These are phyloP conservation scores for Tauraco erythrolophus DNA, from an alignment of 2,113 vertebrate species.

Conservation along the genomic window DNA sequence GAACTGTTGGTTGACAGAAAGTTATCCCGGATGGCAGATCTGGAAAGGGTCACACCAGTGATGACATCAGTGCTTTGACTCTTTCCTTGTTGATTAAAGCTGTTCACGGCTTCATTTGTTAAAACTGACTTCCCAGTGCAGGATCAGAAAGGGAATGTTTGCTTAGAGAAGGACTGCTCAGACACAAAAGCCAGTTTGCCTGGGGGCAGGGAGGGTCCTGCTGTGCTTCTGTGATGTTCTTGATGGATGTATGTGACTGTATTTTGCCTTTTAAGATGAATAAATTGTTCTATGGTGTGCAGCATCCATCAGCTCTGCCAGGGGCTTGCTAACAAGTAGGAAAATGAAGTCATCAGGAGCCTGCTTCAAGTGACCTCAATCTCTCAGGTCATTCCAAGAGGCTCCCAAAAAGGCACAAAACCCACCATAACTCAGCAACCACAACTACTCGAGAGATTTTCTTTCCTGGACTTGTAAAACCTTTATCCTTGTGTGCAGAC, in stretches of 20 bases:
- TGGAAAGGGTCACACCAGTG: neutral
- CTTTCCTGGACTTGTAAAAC: neutral
- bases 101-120: neutral
- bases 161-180: neutral
- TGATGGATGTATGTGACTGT: neutral
- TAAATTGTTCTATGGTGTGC: neutral
- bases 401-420: neutral
- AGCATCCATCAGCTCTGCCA: neutral
- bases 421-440: neutral
- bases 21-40: neutral
- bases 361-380: neutral
- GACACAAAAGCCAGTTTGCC: no score
- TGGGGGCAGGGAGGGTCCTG: neutral
- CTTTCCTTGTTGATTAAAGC: neutral
- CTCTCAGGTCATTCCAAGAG: neutral
- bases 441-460: neutral
- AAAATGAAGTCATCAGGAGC: neutral
- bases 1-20: neutral
- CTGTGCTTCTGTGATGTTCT: neutral
- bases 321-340: neutral
- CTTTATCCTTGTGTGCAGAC: neutral
- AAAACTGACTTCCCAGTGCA: neutral
- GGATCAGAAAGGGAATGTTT: fast-evolving
- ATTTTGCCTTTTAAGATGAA: no score
- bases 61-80: neutral